Conservation (phyloP, 2,797 vertebrate genomes). For the Meda fulgida region DNA sequence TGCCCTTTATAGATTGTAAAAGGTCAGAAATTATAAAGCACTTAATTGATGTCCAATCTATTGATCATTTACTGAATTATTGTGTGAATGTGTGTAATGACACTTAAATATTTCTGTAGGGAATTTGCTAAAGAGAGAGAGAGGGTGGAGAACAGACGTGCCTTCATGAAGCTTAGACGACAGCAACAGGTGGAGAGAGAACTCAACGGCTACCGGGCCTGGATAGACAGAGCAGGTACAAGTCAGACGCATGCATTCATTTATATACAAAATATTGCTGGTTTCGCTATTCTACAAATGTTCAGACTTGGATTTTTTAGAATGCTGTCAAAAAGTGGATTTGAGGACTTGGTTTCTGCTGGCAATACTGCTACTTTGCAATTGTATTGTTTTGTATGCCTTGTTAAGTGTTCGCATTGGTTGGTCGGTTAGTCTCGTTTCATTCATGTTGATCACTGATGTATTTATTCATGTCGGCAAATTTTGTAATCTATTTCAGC, state of each 20-base stretch:
- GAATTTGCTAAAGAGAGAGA: slow-evolving; percentile 99
- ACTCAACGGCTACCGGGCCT: slow-evolving; percentile 95
- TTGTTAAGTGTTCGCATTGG: not conserved
- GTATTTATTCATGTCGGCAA: not conserved
- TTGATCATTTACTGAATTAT: not conserved
- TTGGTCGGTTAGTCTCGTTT: not conserved
- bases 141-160: slow-evolving; percentile 95
- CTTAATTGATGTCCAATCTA: not conserved
- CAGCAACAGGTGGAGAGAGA: slow-evolving; percentile 98
- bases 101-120: slow-evolving; percentile 68
- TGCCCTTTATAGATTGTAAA: not conserved
- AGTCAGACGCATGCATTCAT: slow-evolving; percentile 12
- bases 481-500: not conserved
- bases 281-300: not conserved
- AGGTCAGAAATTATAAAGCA: slow-evolving; percentile 8
- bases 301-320: not conserved
- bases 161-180: slow-evolving; percentile 97
- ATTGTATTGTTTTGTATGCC: not conserved
- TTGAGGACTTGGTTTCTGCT: not conserved
- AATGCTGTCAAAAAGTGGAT: not conserved
- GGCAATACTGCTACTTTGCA: not conserved
- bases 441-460: not conserved
- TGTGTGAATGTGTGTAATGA: not conserved
- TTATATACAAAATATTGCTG: not conserved
- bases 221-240: slow-evolving; percentile 98